Percentiles rank a stretch among this genome's conserved stretches.
Conservation (phyloP, 1,140 invertebrate species). For the Drosophila pallidifrons region DNA sequence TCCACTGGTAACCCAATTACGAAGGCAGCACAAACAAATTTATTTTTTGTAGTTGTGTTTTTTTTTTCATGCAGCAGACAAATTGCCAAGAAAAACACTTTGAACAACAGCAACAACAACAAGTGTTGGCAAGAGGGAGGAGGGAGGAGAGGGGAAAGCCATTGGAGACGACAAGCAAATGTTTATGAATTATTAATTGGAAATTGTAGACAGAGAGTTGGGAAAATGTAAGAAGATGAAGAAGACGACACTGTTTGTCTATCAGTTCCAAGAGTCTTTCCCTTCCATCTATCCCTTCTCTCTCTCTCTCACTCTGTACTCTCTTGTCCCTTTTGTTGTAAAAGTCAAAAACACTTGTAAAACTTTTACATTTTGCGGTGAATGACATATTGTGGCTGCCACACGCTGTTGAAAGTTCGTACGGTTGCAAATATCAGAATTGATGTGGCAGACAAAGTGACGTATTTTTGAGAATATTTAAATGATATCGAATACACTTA, state of each 20-base stretch:
- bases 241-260: conserved; percentile 26
- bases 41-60: conserved; percentile 34
- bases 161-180: conserved; percentile 39
- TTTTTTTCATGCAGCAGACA: conserved; percentile 54
- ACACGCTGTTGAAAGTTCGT: conserved; percentile 8
- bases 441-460: conserved; percentile 62
- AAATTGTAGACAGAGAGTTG: conserved; percentile 55
- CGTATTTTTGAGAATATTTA: conserved; percentile 24
- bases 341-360: conserved; percentile 73
- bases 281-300: not conserved
- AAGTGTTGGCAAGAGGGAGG: conserved; percentile 50
- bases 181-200: conserved; percentile 80
- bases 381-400: conserved; percentile 40
- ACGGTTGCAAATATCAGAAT: conserved; percentile 49
- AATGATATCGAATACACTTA: not conserved
- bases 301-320: not conserved
- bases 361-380: conserved; percentile 76
- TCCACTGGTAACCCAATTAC: conserved; percentile 71
- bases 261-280: conserved; percentile 5
- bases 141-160: conserved; percentile 5
- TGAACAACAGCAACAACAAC: conserved; percentile 42
- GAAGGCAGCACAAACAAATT: conserved; percentile 66
- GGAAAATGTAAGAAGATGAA: conserved; percentile 6
- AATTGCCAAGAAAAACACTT: conserved; percentile 78
- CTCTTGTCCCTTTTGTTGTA: conserved; percentile 25